Percentiles rank a stretch among this genome's conserved stretches.
These are phyloP conservation scores for Nothoprocta pentlandii DNA, from an alignment of 2,113 vertebrate species.

Conservation along the genomic window DNA sequence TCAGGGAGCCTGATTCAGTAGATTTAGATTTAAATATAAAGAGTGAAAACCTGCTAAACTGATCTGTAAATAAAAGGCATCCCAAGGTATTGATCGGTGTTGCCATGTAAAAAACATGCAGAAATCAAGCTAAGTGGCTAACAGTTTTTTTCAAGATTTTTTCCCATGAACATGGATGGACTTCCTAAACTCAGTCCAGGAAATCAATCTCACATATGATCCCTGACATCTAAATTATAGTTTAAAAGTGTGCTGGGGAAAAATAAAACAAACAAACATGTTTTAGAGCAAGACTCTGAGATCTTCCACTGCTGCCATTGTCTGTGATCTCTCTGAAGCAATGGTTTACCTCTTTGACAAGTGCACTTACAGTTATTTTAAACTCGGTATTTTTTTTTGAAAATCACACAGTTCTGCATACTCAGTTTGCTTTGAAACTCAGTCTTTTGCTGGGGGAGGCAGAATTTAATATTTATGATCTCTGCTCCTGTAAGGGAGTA, in stretches of 20 bases:
- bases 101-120: constrained; percentile 40
- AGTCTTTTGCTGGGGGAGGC: constrained; percentile 17
- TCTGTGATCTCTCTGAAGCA: constrained; percentile 20
- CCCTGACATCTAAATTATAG: background rate
- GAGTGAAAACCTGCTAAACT: constrained; percentile 59
- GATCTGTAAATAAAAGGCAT: constrained; percentile 40
- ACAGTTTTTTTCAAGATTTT: background rate
- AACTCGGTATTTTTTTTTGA: constrained; percentile 36
- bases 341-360: constrained; percentile 10
- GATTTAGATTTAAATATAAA: background rate
- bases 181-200: background rate
- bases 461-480: constrained; percentile 63
- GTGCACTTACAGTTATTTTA: constrained; percentile 12
- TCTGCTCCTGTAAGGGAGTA: background rate
- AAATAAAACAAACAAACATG: too few species aligned
- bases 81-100: constrained; percentile 24
- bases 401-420: constrained; percentile 42
- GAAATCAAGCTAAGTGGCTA: background rate
- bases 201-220: background rate
- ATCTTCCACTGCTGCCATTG: background rate
- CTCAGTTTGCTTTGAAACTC: constrained; percentile 16
- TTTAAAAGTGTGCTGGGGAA: background rate
- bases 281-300: background rate
- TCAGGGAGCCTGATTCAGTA: constrained; percentile 17
- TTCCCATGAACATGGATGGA: background rate